phyloP scores from a whole-genome alignment of 2,888 invertebrate genomes.

The Hedychridium roseum region DNA sequence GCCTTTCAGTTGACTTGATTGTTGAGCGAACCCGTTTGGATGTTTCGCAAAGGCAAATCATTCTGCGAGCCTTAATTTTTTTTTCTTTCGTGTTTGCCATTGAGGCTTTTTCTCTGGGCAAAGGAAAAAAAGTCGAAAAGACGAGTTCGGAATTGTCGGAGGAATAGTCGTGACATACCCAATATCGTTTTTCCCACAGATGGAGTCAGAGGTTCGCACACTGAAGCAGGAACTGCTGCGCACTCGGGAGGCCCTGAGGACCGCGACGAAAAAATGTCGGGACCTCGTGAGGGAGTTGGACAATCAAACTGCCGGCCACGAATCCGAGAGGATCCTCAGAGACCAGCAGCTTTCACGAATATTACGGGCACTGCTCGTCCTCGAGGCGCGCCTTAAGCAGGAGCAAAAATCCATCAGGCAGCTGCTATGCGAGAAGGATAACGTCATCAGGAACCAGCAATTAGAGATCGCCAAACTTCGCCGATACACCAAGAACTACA shows the following conservation, averaged over 20 bases:
- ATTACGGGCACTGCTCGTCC: conserved; percentile 73
- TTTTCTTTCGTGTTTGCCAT: too few species aligned
- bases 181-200: too few species aligned
- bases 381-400: conserved; percentile 76
- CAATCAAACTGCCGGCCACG: conserved; percentile 48
- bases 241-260: conserved; percentile 73
- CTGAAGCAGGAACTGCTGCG: conserved; percentile 71
- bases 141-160: too few species aligned
- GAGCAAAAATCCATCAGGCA: conserved; percentile 78
- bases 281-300: conserved; percentile 69
- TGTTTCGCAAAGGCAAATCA: too few species aligned
- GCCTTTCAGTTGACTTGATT: too few species aligned
- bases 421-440: conserved; percentile 75
- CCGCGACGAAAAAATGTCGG: conserved; percentile 72
- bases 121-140: too few species aligned
- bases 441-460: conserved; percentile 75
- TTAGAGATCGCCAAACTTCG: conserved; percentile 74
- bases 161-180: too few species aligned
- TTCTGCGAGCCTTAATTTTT: too few species aligned
- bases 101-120: too few species aligned
- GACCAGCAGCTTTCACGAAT: conserved; percentile 78
- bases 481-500: conserved; percentile 66
- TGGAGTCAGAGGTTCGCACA: conserved; percentile 69
- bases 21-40: too few species aligned
- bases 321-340: conserved; percentile 70